Evolutionary conservation across 2,797 vertebrate species (phyloP), one percentile per base, ranked within the genome.

Genomic region (Melanogrammus aeglefinus): DNA sequence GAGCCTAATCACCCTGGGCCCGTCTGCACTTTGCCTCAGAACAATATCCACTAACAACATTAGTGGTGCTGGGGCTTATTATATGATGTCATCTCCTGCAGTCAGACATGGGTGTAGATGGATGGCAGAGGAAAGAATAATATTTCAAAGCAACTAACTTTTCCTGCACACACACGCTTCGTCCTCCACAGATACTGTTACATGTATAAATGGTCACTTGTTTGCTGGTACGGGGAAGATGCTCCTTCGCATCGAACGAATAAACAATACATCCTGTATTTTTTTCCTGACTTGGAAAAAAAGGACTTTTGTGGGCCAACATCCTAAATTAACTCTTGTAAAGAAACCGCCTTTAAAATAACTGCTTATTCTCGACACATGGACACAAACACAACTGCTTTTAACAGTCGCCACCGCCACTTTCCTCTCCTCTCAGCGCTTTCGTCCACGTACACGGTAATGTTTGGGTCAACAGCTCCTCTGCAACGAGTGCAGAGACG

Each of bases 41-140:
- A 94, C 93, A 95, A 94, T 94, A 93, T 90, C 86, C 80, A 79
- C 88, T 93, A 94, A 94, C 88, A 31, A 91, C 85, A 90, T 93
- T 93, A 89, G 88, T 4, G 82, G 84, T 69, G 63, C 63, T 27
- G 86, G 85, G 82, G 87, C 87, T 73, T 84, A 90, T 92, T 89
- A 92, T 89, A 87, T 88, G 86, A 90, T 92, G 89, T 91, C 90
- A 92, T 92, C 92, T 92, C 86, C 87, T 86, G 86, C 85, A 74
- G 79, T 85, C 88, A 91, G 86, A 88, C 84, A 82, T 76, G 85
- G 84, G 85, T 86, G 84, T 82, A 93, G 94, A 94, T 94, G 77
- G 90, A 94, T 94, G 91, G 87, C 10, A 8, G 78, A 70, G 81
- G 87, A 83, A 81, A 89, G 57, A 71, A 21, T 79, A 80, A 81